phyloP scores from a whole-genome alignment of 2,888 invertebrate genomes.

The Drosophila koepferae region DNA sequence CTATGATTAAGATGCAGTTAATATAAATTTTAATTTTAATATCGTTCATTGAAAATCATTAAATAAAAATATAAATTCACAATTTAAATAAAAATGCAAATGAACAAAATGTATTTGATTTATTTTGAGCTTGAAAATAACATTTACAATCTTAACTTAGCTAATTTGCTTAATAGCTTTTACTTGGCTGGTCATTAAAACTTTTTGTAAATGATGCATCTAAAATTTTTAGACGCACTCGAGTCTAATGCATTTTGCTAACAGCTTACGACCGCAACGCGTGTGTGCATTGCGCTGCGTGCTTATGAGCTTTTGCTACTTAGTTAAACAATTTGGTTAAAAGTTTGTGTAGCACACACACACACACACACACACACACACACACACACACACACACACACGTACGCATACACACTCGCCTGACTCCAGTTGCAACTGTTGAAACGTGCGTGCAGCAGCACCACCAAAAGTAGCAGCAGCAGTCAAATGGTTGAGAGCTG shows the following conservation, averaged over 20 bases:
- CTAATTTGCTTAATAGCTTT: no score
- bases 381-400: slow-evolving; percentile 3
- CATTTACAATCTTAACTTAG: no score
- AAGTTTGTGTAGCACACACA: slow-evolving; percentile 55
- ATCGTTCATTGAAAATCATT: no score
- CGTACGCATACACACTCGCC: neutral
- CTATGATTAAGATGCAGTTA: no score
- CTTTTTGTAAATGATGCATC: neutral
- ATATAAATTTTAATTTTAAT: no score
- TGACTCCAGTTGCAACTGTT: slow-evolving; percentile 28
- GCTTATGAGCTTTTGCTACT: slow-evolving; percentile 68
- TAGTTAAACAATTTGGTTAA: slow-evolving; percentile 77
- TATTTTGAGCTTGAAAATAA: no score
- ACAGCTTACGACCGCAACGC: slow-evolving; percentile 14
- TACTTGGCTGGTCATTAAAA: neutral
- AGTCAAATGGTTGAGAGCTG: slow-evolving; percentile 37
- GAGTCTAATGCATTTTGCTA: slow-evolving; percentile 27
- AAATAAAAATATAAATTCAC: no score
- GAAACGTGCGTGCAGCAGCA: slow-evolving; percentile 62
- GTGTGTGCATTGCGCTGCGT: slow-evolving; percentile 45
- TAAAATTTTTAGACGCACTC: slow-evolving; percentile 2
- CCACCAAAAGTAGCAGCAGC: slow-evolving; percentile 26
- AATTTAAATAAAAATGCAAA: no score
- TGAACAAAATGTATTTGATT: no score
- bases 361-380: slow-evolving; percentile 23